Evolutionary conservation across 2,113 vertebrate genomes (phyloP).

Genomic region (Tapirus terrestris): DNA sequence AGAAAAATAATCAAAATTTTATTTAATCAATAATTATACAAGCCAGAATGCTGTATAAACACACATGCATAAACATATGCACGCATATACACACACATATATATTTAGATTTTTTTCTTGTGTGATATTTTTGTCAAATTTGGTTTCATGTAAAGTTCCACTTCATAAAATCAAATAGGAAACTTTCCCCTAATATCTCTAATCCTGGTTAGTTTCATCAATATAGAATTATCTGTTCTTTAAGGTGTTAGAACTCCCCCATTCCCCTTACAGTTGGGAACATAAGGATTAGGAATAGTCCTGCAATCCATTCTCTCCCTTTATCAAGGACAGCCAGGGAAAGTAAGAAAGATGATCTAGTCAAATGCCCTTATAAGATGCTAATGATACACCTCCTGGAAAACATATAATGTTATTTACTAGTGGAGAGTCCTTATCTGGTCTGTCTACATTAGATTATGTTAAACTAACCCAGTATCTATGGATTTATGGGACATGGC

Average conservation of each 20-base stretch:
- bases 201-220: background rate
- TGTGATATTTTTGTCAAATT: background rate
- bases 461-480: background rate
- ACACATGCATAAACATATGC: background rate
- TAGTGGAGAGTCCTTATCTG: background rate
- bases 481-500: background rate
- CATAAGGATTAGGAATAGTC: background rate
- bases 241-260: background rate
- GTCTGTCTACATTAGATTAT: background rate
- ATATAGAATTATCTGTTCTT: background rate
- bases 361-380: background rate
- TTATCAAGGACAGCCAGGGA: background rate
- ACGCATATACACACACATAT: background rate
- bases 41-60: background rate
- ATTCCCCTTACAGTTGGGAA: background rate
- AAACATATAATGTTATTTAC: background rate
- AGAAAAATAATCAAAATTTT: background rate
- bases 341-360: background rate
- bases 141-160: background rate
- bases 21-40: background rate
- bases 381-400: background rate
- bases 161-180: background rate
- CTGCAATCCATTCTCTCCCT: background rate
- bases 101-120: background rate
- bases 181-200: background rate